A percentile compares a stretch with the other conserved stretches of the same genome.
Evolutionary conservation across 2,888 invertebrate genomes (phyloP).

Genomic region (Plusia festucae): DNA sequence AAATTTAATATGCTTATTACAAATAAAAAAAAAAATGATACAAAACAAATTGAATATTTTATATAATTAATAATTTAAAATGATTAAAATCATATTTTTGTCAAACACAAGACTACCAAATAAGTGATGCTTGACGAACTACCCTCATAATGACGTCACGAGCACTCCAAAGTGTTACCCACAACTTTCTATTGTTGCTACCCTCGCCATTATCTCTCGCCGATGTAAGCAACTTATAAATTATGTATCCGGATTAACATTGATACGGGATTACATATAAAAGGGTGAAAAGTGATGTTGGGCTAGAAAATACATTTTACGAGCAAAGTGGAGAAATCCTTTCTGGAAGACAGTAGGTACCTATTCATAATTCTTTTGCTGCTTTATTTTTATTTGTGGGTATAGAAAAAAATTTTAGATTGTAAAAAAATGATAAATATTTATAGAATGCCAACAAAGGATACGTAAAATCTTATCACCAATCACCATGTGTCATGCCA

Average conservation of each 20-base stretch:
- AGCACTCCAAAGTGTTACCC: not conserved
- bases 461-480: too few relatives aligned
- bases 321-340: not conserved
- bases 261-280: slow-evolving; percentile 5
- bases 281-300: slow-evolving; percentile 8
- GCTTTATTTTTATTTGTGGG: too few relatives aligned
- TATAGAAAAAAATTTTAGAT: too few relatives aligned
- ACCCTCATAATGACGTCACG: not conserved
- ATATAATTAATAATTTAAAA: slow-evolving; percentile 83
- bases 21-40: slow-evolving; percentile 86
- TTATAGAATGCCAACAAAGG: too few relatives aligned
- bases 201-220: not conserved
- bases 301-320: not conserved
- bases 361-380: too few relatives aligned
- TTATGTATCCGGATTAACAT: slow-evolving; percentile 15
- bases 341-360: not conserved
- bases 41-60: slow-evolving; percentile 86
- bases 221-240: slow-evolving; percentile 11
- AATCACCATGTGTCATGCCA: too few relatives aligned
- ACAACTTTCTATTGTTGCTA: not conserved
- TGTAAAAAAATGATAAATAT: too few relatives aligned
- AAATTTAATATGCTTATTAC: slow-evolving; percentile 79
- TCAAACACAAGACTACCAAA: slow-evolving; percentile 55
- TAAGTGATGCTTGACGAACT: not conserved
- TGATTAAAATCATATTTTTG: slow-evolving; percentile 87